Evolutionary conservation across 1,140 invertebrate genomes (phyloP).

Genomic region (Rhynchophorus ferrugineus): DNA sequence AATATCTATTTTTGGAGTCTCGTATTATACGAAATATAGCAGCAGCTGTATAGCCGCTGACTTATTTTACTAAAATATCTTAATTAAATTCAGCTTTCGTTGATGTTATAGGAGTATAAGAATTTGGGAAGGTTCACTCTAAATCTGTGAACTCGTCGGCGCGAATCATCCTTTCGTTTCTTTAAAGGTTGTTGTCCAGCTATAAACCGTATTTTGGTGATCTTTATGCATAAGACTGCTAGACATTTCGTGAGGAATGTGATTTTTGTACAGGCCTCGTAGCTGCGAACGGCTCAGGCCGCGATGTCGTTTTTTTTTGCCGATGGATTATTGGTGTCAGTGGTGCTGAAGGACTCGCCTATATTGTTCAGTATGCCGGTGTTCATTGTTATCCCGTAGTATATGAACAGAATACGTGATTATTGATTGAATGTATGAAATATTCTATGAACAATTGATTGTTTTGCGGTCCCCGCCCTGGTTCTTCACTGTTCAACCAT

Average conservation of each 20-base stretch:
- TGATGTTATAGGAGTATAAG: not conserved
- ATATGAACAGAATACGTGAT: too few species aligned
- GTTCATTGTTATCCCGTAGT: too few species aligned
- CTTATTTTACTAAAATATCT: not conserved
- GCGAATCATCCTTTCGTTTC: constrained; percentile 5
- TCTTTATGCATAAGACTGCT: constrained; percentile 10
- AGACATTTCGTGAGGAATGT: constrained; percentile 2
- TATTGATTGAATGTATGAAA: too few species aligned
- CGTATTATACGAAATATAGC: not conserved
- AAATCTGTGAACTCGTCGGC: not conserved
- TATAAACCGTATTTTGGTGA: constrained; percentile 11
- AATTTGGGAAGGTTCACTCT: not conserved
- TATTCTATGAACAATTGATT: too few species aligned
- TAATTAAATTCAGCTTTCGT: too few species aligned
- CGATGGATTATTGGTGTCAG: too few species aligned
- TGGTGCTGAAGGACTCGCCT: too few species aligned
- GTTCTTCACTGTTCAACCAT: too few species aligned
- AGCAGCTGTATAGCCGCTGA: not conserved
- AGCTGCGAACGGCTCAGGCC: too few species aligned
- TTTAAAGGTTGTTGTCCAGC: constrained; percentile 14
- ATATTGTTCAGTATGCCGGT: too few species aligned
- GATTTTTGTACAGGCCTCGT: not conserved
- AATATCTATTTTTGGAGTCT: not conserved
- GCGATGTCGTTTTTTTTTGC: too few species aligned
- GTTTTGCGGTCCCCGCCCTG: too few species aligned